A percentile compares a stretch with the other conserved stretches of the same genome.
phyloP scores from a whole-genome alignment of 2,113 vertebrate genomes.

The Planiliza haematocheilus region DNA sequence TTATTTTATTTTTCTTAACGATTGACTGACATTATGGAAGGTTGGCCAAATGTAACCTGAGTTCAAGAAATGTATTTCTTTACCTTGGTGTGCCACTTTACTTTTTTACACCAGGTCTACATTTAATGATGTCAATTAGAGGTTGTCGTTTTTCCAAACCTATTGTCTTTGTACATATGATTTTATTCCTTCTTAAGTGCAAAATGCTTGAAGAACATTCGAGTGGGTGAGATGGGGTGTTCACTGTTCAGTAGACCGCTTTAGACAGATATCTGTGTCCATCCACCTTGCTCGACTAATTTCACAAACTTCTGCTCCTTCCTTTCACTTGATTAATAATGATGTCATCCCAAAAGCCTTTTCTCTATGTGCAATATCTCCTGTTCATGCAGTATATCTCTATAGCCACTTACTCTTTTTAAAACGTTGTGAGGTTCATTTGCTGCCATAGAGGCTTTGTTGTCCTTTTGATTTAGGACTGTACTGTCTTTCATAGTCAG shows the following conservation, averaged over 20 bases:
- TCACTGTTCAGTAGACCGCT: constrained; percentile 16
- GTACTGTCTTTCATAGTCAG: constrained; percentile 49
- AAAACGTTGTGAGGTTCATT: constrained; percentile 46
- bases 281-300: constrained; percentile 23
- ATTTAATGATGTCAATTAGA: constrained; percentile 70
- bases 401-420: constrained; percentile 44
- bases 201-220: constrained; percentile 26
- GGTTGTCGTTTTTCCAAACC: not conserved
- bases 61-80: constrained; percentile 29
- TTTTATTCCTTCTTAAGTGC: constrained; percentile 7
- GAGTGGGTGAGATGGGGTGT: not conserved
- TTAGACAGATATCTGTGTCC: constrained; percentile 32
- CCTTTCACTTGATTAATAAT: constrained; percentile 68
- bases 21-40: not conserved
- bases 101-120: constrained; percentile 43
- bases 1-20: not conserved
- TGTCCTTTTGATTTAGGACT: constrained; percentile 49
- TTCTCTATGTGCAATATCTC: constrained; percentile 71
- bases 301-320: constrained; percentile 40
- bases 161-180: constrained; percentile 31
- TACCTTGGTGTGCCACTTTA: constrained; percentile 23
- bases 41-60: constrained; percentile 12
- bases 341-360: constrained; percentile 76
- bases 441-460: constrained; percentile 52
- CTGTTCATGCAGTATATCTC: constrained; percentile 51